Conservation (phyloP, 2,113 vertebrate genomes). For the Pseudorectes ferrugineus region DNA sequence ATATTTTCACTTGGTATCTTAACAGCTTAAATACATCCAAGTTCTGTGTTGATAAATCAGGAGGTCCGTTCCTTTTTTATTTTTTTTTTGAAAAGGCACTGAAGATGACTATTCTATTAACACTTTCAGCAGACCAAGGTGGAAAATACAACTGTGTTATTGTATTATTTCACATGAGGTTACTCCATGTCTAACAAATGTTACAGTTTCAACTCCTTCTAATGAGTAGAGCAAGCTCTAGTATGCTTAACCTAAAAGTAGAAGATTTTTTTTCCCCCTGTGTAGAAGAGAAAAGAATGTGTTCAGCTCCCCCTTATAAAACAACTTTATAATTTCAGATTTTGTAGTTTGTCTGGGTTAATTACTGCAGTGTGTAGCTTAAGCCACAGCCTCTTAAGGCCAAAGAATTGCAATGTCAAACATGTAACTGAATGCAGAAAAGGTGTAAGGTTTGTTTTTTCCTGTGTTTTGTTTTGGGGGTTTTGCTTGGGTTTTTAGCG, state of each 20-base stretch:
- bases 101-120: background rate
- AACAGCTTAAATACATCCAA: background rate
- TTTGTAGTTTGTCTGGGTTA: background rate
- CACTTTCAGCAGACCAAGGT: background rate
- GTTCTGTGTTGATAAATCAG: background rate
- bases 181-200: background rate
- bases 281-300: background rate
- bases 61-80: background rate
- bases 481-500: background rate
- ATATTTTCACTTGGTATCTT: background rate
- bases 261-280: background rate
- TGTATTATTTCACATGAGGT: background rate
- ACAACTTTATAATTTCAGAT: background rate
- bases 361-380: background rate
- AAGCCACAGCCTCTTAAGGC: background rate
- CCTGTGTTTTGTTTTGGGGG: background rate
- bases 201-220: background rate
- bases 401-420: background rate
- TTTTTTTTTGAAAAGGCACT: background rate
- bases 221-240: background rate
- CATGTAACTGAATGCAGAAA: background rate
- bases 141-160: background rate
- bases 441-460: background rate
- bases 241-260: background rate
- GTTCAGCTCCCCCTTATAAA: background rate